Evolutionary conservation across 92 coral and sea anemone genomes (phyloP).

Genomic region (Diadumene lineata): DNA sequence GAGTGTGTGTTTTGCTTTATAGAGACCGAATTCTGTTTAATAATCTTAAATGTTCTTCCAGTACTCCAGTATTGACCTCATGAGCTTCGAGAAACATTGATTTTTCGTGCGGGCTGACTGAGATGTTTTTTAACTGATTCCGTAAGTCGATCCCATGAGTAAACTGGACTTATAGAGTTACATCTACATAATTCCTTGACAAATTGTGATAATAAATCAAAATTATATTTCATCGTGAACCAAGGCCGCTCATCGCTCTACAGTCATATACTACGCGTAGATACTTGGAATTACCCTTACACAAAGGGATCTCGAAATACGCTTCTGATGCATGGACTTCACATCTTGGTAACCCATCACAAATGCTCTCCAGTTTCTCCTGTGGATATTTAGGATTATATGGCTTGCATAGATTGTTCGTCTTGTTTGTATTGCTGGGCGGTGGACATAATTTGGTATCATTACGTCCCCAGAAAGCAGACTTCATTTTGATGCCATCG

Average conservation of each 20-base stretch:
- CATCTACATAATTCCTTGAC: no score
- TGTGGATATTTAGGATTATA: slow-evolving; percentile 57
- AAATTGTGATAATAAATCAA: no score
- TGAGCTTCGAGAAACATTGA: no score
- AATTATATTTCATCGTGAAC: slow-evolving; percentile 64
- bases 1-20: no score
- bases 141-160: no score
- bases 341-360: slow-evolving; percentile 63
- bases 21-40: no score
- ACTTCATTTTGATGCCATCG: slow-evolving; percentile 83
- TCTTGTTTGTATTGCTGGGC: slow-evolving; percentile 36
- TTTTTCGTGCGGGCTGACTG: no score
- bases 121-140: no score
- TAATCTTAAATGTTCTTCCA: no score
- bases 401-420: slow-evolving; percentile 58
- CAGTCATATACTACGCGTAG: slow-evolving; percentile 88
- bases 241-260: slow-evolving; percentile 82
- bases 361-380: slow-evolving; percentile 60
- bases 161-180: no score
- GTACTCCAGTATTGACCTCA: no score
- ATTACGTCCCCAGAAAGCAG: slow-evolving; percentile 96
- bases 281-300: slow-evolving; percentile 79
- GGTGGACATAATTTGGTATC: slow-evolving; percentile 68
- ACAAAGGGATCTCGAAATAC: slow-evolving; percentile 74
- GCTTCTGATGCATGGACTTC: slow-evolving; percentile 64